phyloP scores from a whole-genome alignment of 2,888 invertebrate species.

The Andrena trimmerana region DNA sequence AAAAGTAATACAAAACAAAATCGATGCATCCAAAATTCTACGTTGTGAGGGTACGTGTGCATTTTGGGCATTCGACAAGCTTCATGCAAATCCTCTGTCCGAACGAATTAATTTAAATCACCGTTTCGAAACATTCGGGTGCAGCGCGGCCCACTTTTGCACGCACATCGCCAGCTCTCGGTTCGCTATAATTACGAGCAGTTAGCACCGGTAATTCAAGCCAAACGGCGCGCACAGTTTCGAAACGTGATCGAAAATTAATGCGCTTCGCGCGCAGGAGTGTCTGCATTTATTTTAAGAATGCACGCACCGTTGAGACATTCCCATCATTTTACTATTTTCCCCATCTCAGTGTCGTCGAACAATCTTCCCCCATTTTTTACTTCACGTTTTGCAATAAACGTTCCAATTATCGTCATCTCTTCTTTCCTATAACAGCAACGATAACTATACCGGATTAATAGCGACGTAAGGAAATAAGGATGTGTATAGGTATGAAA shows the following conservation, averaged over 20 bases:
- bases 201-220: conserved; percentile 41
- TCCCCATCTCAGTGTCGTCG: neutral
- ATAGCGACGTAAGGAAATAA: neutral
- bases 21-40: neutral
- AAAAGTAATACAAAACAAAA: neutral
- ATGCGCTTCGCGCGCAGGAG: conserved; percentile 11
- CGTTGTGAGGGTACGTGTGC: neutral
- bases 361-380: neutral
- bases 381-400: too few relatives aligned
- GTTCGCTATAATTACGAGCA: conserved; percentile 43
- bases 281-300: neutral
- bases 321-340: neutral
- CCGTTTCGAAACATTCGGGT: conserved; percentile 16
- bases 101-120: conserved; percentile 17
- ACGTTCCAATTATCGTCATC: too few relatives aligned
- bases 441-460: too few relatives aligned
- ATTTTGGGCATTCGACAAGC: neutral
- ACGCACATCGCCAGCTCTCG: conserved; percentile 12
- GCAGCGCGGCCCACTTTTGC: conserved; percentile 25
- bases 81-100: neutral
- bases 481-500: neutral
- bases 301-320: too few relatives aligned
- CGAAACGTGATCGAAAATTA: conserved; percentile 44
- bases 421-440: too few relatives aligned
- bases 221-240: conserved; percentile 18